A percentile compares a stretch with the other conserved stretches of the same genome.
These are phyloP conservation scores for Platycercus adscitus DNA, from an alignment of 2,113 vertebrate species.

Conservation along the genomic window DNA sequence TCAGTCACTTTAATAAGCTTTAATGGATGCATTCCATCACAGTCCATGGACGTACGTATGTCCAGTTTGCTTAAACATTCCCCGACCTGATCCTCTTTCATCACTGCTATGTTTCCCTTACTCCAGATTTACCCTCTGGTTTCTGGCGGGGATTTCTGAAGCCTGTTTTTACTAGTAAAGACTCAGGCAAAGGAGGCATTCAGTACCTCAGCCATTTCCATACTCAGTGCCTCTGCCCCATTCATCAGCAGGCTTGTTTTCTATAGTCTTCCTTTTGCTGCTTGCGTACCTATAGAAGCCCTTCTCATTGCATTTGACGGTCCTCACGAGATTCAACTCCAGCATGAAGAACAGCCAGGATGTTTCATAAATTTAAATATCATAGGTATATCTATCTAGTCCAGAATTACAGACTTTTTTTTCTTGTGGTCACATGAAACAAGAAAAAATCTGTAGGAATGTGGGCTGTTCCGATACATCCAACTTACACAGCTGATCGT, in stretches of 20 bases:
- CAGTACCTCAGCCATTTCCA: not conserved
- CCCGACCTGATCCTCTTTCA: not conserved
- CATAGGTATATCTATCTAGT: not conserved
- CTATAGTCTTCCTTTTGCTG: not conserved
- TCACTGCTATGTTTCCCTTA: not conserved
- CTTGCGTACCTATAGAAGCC: not conserved
- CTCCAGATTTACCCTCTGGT: not conserved
- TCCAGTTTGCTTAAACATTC: not conserved
- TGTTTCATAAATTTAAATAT: not conserved
- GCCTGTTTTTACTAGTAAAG: not conserved
- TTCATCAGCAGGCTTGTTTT: not conserved
- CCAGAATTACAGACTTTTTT: not conserved
- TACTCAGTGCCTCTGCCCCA: too few species aligned
- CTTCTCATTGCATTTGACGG: not conserved
- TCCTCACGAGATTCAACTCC: not conserved
- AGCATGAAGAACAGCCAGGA: not conserved
- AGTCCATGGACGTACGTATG: rapidly evolving
- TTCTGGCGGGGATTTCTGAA: not conserved
- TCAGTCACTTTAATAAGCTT: not conserved
- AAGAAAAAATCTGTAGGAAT: not conserved
- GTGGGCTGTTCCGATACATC: not conserved
- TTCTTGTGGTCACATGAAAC: not conserved
- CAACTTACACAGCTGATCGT: not conserved
- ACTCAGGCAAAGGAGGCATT: not conserved
- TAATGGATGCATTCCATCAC: not conserved